Base-by-base conservation (phyloP, 2,113 vertebrate species). In the Athene noctua region DNA sequence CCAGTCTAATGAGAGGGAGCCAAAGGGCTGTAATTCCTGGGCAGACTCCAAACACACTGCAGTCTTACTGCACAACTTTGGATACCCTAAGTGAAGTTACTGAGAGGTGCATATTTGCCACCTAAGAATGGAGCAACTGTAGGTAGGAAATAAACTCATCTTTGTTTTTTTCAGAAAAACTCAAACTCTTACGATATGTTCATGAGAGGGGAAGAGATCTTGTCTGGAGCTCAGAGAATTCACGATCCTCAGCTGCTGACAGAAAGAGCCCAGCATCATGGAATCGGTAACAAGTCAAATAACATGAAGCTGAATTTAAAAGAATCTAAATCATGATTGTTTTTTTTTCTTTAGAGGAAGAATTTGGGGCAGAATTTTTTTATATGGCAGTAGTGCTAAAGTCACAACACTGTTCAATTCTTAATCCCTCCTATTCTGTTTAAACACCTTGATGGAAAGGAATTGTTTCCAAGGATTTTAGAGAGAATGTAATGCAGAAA, bases 111-210 rank as follows among this genome's bases (percentile, higher is more conserved):
- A 9, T 75, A n/a, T 72, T 70, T 90, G 46, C 51, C 15, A 23
- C 27, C n/a, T 49, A 29, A 81, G 57, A 19, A 2, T 62, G 38
- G n/a, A 86, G 52, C 15, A 67, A 10, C 29, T 84, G 27, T 52
- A 62, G 16, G 17, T 11, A 36, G 30, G 47, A 94, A 89, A 80
- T 89, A 62, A 91, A 71, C 19, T 95, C 7, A 13, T 79, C 47
- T 95, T 94, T 96, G 8, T 89, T 65, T 80, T 75, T 95, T 88
- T n/a, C 96, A 99, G 99, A 99, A 99, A 99, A 99, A 98, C 79
- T 99, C 99, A 77, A 99, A 99, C 96, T 99, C 99, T 0, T 99
- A 99, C 0, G 99, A 99, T 96, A 99, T 99, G 99, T 99, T 99
- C 94, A 99, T 99, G 99, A 99, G 99, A 96, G 99, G 99, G 49